Evolutionary conservation across 2,113 vertebrate genomes (phyloP), one percentile per base, ranked within the genome.

Genomic region (Arothron firmamentum): DNA sequence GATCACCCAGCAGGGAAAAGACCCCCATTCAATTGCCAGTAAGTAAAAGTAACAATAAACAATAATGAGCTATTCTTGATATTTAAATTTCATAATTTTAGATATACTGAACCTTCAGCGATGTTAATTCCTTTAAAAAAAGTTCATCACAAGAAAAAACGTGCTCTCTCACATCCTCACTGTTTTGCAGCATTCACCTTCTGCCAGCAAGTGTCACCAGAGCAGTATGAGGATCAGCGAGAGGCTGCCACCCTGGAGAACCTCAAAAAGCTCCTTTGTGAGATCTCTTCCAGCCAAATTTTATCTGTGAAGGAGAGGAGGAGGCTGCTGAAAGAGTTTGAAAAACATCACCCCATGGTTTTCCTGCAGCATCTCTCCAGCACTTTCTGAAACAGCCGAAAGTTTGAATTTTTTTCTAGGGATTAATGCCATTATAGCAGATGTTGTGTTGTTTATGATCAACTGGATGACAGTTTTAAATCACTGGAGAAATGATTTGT

Each of bases 121-220:
- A 1, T 38, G 34, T 38, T 2, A 38, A 9, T 31, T 2, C 28
- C 28, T 31, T 31, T 5, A 9, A 45, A 45, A 45, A 45, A 14
- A 15, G 13, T 45, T 45, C 4, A 45, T 17, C 43, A 9, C 28
- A 1, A 31, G 3, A 2, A 23, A 28, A 28, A 6, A 28, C 6
- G 25, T 5, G 4, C 6, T 7, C 25, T 28, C 25, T 7, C 20
- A 14, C 16, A 6, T 67, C 43, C 2, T 10, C 19, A 2, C 14
- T 75, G n/a, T 65, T 45, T 71, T 66, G 70, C 81, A 96, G 93
- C 79, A 9, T 94, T 95, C 78, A 88, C 84, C 12, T 95, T 94
- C 89, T 94, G 94, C 77, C 86, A 92, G 75, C 88, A 61, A n/a
- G 83, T 92, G 75, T 88, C 91, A 2, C 1, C 71, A 19, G 65